Base-by-base conservation (phyloP, 2,113 vertebrate species). In the Hucho hucho region DNA sequence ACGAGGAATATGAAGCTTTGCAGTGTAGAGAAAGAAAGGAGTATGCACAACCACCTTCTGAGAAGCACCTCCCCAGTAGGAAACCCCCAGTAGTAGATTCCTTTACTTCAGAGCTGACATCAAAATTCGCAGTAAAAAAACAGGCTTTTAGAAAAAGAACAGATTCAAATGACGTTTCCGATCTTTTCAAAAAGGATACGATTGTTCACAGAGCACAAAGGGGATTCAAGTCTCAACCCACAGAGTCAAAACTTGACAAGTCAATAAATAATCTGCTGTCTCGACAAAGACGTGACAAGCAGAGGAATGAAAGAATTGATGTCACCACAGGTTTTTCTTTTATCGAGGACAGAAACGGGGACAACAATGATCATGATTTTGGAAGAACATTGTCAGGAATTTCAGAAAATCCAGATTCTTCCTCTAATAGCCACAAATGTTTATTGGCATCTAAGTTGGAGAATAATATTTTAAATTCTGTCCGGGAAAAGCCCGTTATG, bases 121-220 rank as follows among this genome's bases (percentile, higher is more conserved):
- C 90, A 24, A 86, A 91, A 83, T 85, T 89, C 64, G 83, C 72
- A 9, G 83, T 90, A 37, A 81, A 91, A 81, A 87, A 88, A 74
- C 84, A 81, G 29, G 82, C 85, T 43, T 58, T 76, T 1, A 71
- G 82, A 46, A 89, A 81, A 84, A 76, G 70, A 82, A 69, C 74
- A 32, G 70, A 73, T 78, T 92, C 94, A 70, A 87, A 84, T 90
- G 93, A 90, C 87, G 93, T 94, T 89, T 76, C 94, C 74, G 95
- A 95, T 84, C 90, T 95, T 76, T 94, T 96, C 82, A 94, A 92
- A 91, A 93, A 93, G 78, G 93, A 93, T 84, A 93, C 94, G 82
- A 90, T 94, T 83, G 88, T 92, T 91, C 95, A 93, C 78, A 95
- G 91, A 93, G 93, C 93, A 87, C 89, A 91, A 83, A 93, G 93